Conservation (phyloP, 1,140 invertebrate genomes). For the Holotrichia oblita region DNA sequence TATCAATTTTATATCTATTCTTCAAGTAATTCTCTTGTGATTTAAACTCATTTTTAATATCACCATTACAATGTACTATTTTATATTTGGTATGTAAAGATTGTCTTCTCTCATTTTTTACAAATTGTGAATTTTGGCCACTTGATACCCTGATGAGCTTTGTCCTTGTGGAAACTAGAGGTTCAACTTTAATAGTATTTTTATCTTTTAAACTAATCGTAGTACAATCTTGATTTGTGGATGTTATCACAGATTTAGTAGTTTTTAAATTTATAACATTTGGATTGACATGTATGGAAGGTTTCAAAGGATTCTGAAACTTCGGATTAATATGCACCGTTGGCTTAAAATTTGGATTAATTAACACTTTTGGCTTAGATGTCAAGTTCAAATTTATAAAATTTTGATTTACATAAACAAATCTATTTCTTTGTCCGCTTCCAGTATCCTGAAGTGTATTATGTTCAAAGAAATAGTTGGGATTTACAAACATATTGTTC, state of each 20-base stretch:
- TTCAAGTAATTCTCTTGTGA: slow-evolving; percentile 42
- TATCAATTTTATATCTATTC: slow-evolving; percentile 41
- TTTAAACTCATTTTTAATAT: slow-evolving; percentile 21
- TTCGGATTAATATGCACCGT: slow-evolving; percentile 58
- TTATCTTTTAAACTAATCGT: neutral
- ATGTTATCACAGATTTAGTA: slow-evolving; percentile 40
- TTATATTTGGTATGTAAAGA: slow-evolving; percentile 53
- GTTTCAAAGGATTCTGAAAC: slow-evolving; percentile 44
- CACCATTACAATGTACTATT: slow-evolving; percentile 46
- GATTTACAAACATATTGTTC: neutral
- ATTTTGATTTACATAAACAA: slow-evolving; percentile 52
- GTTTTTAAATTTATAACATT: slow-evolving; percentile 44
- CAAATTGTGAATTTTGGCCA: slow-evolving; percentile 25
- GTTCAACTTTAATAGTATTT: slow-evolving; percentile 13
- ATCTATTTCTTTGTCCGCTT: slow-evolving; percentile 39
- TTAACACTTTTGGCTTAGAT: slow-evolving; percentile 50
- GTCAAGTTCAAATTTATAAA: slow-evolving; percentile 38
- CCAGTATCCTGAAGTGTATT: neutral
- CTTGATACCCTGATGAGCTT: slow-evolving; percentile 48
- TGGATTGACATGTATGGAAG: slow-evolving; percentile 50
- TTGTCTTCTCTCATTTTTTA: slow-evolving; percentile 44
- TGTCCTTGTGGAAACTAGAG: slow-evolving; percentile 50
- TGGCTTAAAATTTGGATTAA: slow-evolving; percentile 56
- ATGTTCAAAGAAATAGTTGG: neutral
- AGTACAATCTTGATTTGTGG: slow-evolving; percentile 28